A percentile compares a stretch with the other conserved stretches of the same genome.
These are phyloP conservation scores for Neuroterus valhalla DNA, from an alignment of 1,140 invertebrate species.

Conservation along the genomic window DNA sequence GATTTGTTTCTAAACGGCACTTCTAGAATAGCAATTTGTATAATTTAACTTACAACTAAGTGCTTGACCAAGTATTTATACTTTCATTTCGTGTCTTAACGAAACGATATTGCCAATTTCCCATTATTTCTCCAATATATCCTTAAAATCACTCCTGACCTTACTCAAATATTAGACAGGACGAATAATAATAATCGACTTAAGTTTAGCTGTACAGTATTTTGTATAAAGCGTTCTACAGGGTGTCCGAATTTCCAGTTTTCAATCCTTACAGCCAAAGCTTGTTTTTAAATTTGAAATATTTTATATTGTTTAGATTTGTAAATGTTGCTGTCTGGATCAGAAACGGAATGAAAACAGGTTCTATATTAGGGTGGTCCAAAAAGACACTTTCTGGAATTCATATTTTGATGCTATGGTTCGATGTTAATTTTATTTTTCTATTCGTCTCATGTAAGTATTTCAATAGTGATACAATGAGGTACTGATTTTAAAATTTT, in stretches of 20 bases:
- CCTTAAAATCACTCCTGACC: no score
- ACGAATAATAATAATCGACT: no score
- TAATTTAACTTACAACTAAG: background rate
- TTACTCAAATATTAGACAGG: no score
- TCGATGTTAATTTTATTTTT: no score
- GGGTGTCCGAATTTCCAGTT: conserved; percentile 17
- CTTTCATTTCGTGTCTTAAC: background rate
- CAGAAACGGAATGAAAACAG: background rate
- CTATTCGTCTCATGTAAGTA: no score
- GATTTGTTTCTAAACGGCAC: background rate
- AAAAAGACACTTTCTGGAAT: background rate
- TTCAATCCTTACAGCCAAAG: background rate
- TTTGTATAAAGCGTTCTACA: conserved; percentile 17
- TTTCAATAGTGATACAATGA: no score
- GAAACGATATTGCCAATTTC: background rate
- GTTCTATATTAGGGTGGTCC: background rate
- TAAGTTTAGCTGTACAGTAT: background rate
- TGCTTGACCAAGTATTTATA: background rate
- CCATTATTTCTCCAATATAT: no score
- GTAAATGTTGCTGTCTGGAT: background rate
- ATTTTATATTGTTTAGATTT: background rate
- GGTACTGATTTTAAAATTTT: no score
- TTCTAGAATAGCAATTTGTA: background rate
- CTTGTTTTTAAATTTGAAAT: background rate
- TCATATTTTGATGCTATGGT: no score